Percentiles rank a stretch among this genome's conserved stretches.
These are phyloP conservation scores for Laspeyria flexula DNA, from an alignment of 2,888 invertebrate genomes.

Conservation along the genomic window DNA sequence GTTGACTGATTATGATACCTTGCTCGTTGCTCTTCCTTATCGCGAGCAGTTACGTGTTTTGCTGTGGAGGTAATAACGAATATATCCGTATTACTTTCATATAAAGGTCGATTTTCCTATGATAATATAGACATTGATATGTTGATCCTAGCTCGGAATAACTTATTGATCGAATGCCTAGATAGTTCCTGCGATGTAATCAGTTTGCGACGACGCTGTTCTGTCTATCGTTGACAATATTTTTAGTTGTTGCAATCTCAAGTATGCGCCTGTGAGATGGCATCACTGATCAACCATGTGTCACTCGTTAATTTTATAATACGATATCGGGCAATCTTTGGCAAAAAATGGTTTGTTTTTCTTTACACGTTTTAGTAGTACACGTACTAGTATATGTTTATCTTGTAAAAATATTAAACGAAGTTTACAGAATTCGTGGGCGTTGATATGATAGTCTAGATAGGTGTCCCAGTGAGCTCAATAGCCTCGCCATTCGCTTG, in stretches of 20 bases:
- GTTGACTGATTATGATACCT: conserved; percentile 45
- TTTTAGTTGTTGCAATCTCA: conserved; percentile 61
- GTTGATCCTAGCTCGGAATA: conserved; percentile 24
- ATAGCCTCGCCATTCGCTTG: conserved; percentile 42
- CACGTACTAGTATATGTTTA: conserved; percentile 15
- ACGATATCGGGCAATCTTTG: conserved; percentile 51
- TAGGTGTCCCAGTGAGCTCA: conserved; percentile 44
- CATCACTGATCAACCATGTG: conserved; percentile 62
- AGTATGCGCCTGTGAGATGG: conserved; percentile 55
- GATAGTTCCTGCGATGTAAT: conserved; percentile 56
- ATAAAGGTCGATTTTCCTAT: conserved; percentile 23
- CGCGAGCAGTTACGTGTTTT: conserved; percentile 24
- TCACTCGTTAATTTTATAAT: conserved; percentile 65
- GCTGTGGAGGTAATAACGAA: conserved; percentile 21
- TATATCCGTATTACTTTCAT: conserved; percentile 22
- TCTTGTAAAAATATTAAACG: conserved; percentile 20
- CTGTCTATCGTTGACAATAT: conserved; percentile 59
- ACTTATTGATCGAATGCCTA: conserved; percentile 55
- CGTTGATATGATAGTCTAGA: conserved; percentile 29
- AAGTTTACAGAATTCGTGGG: conserved; percentile 25
- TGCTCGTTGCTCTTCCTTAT: conserved; percentile 32
- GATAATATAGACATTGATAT: conserved; percentile 11
- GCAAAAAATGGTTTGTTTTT: conserved; percentile 38
- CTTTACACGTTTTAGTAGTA: conserved; percentile 29
- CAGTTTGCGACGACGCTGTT: conserved; percentile 45